phyloP scores from a whole-genome alignment of 2,888 invertebrate genomes.

The Lathronympha strigana region DNA sequence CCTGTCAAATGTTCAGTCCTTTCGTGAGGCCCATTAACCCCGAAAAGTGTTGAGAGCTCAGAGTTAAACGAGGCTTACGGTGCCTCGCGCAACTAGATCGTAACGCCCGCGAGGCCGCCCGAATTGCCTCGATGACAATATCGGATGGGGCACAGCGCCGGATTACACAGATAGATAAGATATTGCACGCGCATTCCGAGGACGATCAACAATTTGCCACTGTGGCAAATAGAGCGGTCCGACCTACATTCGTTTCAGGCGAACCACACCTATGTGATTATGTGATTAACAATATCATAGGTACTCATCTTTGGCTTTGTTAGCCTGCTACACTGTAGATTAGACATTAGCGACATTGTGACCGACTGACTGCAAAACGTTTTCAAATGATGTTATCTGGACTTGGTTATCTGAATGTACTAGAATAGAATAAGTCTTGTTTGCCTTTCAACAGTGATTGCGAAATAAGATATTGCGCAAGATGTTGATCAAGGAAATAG shows the following conservation, averaged over 20 bases:
- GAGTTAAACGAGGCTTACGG: slow-evolving; percentile 43
- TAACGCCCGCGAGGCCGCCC: slow-evolving; percentile 47
- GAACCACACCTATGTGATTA: slow-evolving; percentile 75
- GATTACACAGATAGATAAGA: slow-evolving; percentile 66
- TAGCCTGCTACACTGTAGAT: slow-evolving; percentile 48
- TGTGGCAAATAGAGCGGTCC: slow-evolving; percentile 78
- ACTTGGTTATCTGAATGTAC: slow-evolving; percentile 39
- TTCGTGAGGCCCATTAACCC: slow-evolving; percentile 43
- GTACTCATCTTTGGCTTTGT: slow-evolving; percentile 60
- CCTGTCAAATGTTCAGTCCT: slow-evolving; percentile 40
- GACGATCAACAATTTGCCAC: slow-evolving; percentile 80
- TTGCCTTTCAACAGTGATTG: slow-evolving; percentile 37
- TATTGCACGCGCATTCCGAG: slow-evolving; percentile 75
- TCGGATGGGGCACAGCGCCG: slow-evolving; percentile 45
- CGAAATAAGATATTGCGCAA: slow-evolving; percentile 40
- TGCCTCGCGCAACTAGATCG: slow-evolving; percentile 47
- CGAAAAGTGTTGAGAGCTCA: slow-evolving; percentile 41
- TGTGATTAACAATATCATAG: slow-evolving; percentile 67
- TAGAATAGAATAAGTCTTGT: slow-evolving; percentile 36
- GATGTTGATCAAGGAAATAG: slow-evolving; percentile 38
- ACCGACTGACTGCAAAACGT: slow-evolving; percentile 17
- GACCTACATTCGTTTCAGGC: slow-evolving; percentile 70
- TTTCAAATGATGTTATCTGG: slow-evolving; percentile 41
- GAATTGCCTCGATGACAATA: slow-evolving; percentile 45
- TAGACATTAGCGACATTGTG: slow-evolving; percentile 45